These are phyloP conservation scores for Neuroscelio doddi DNA, from an alignment of 2,888 invertebrate genomes.

Conservation along the genomic window DNA sequence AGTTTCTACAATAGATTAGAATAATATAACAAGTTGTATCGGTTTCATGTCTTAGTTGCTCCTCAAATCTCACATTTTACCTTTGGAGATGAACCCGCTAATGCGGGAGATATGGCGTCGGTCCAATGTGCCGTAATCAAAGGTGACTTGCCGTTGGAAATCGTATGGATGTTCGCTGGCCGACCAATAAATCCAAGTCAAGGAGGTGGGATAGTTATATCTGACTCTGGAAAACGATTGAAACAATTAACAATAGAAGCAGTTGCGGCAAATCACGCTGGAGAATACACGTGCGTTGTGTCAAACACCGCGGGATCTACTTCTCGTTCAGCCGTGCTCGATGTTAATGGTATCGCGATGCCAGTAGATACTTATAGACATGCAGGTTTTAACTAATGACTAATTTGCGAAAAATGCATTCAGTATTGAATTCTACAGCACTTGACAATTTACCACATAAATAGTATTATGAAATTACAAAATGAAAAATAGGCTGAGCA, in stretches of 20 bases:
- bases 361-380: background rate
- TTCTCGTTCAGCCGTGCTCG: slow-evolving; percentile 73
- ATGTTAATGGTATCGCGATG: slow-evolving; percentile 54
- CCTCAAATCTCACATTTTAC: slow-evolving; percentile 83
- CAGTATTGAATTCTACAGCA: background rate
- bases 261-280: slow-evolving; percentile 80
- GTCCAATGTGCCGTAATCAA: slow-evolving; percentile 82
- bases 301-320: slow-evolving; percentile 72
- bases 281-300: slow-evolving; percentile 82
- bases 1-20: too few relatives aligned
- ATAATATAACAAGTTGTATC: slow-evolving; percentile 2
- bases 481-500: too few relatives aligned
- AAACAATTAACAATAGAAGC: slow-evolving; percentile 79
- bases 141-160: slow-evolving; percentile 84
- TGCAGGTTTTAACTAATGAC: background rate
- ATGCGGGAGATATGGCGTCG: slow-evolving; percentile 84
- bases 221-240: slow-evolving; percentile 62
- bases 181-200: slow-evolving; percentile 58
- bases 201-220: slow-evolving; percentile 58
- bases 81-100: slow-evolving; percentile 82
- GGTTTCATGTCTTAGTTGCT: slow-evolving; percentile 73
- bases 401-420: background rate
- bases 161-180: slow-evolving; percentile 80
- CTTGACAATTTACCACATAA: background rate
- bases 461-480: too few relatives aligned